Conservation (phyloP, 2,113 vertebrate genomes). For the Cochlearius cochlearius region DNA sequence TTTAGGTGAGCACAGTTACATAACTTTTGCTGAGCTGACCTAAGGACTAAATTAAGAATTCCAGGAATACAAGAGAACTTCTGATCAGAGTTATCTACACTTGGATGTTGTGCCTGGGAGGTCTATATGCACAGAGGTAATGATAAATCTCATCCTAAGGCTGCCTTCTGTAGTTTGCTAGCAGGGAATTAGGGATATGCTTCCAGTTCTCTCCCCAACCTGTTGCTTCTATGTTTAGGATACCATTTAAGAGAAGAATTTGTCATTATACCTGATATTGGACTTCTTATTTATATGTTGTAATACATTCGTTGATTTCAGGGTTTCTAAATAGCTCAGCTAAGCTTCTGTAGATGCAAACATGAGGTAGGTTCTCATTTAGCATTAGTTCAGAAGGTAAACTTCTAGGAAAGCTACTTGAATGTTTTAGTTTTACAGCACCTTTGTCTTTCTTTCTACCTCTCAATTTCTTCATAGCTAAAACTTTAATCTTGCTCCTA, state of each 20-base stretch:
- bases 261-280: background rate
- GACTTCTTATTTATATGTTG: background rate
- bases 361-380: background rate
- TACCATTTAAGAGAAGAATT: background rate
- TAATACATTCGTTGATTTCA: background rate
- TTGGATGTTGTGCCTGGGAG: background rate
- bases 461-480: background rate
- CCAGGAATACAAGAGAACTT: background rate
- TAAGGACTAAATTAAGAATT: background rate
- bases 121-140: no score
- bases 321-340: background rate
- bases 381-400: background rate
- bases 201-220: background rate
- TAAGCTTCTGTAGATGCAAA: background rate
- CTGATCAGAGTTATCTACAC: rapidly evolving
- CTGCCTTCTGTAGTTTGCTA: background rate
- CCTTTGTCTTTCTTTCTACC: rapidly evolving
- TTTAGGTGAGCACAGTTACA: background rate
- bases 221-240: background rate
- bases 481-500: background rate
- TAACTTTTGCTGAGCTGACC: background rate
- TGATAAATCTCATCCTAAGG: background rate
- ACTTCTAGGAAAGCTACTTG: background rate
- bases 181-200: background rate
- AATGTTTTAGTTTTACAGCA: background rate